These are phyloP conservation scores for Lucifuga dentata DNA, from an alignment of 2,113 vertebrate species.

Conservation along the genomic window DNA sequence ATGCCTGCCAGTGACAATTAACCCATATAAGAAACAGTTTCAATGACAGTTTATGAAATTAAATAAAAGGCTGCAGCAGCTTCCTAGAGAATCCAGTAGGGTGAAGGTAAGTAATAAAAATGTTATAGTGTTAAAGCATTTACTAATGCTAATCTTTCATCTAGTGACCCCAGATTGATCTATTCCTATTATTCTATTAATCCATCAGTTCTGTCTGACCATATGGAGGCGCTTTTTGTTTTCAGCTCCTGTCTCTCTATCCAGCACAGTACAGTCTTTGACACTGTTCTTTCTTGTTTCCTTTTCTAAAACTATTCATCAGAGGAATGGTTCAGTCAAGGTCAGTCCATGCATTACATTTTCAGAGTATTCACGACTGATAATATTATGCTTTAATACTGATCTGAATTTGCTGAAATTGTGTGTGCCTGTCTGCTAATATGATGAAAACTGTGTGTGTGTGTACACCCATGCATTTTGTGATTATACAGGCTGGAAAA, in stretches of 20 bases:
- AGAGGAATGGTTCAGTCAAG: conserved; percentile 98
- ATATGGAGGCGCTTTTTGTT: conserved; percentile 41
- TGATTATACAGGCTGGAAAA: conserved; percentile 90
- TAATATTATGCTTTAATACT: conserved; percentile 22
- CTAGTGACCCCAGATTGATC: conserved; percentile 29
- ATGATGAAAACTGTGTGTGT: conserved; percentile 52
- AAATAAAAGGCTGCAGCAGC: conserved; percentile 28
- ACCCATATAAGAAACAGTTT: not conserved
- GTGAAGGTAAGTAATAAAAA: conserved; percentile 20
- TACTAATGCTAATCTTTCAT: conserved; percentile 18
- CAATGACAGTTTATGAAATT: not conserved
- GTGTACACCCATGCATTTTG: conserved; percentile 66
- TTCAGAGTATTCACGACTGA: conserved; percentile 15
- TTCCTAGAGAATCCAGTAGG: conserved; percentile 32
- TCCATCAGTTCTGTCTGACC: conserved; percentile 15
- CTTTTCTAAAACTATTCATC: conserved; percentile 60
- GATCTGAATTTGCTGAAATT: conserved; percentile 47
- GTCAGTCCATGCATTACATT: conserved; percentile 82
- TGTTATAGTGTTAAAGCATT: conserved; percentile 30
- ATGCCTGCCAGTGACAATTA: not conserved
- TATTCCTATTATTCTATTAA: too few species aligned
- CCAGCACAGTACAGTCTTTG: conserved; percentile 53
- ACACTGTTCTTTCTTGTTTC: conserved; percentile 58
- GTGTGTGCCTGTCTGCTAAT: conserved; percentile 21
- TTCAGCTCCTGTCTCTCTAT: conserved; percentile 29